These are phyloP conservation scores for Promerops cafer DNA, from an alignment of 2,113 vertebrate genomes.

Conservation along the genomic window DNA sequence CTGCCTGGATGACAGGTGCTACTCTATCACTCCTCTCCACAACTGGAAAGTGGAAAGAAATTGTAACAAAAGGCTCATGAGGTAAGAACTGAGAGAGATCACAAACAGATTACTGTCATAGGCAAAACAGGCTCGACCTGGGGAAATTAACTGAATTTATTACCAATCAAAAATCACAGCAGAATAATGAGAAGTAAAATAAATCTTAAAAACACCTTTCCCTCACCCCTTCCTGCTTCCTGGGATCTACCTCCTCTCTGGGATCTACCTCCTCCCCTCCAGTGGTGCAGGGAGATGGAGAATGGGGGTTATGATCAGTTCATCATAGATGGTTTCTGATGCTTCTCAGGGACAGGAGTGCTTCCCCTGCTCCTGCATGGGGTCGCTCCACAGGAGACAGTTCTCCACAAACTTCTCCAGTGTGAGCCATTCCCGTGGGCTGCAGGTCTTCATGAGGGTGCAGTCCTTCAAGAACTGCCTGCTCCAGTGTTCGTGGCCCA, in stretches of 20 bases:
- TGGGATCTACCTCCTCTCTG: background rate
- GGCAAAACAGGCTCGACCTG: fast-evolving
- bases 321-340: background rate
- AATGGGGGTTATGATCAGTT: background rate
- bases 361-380: background rate
- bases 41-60: background rate
- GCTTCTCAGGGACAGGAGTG: background rate
- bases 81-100: background rate
- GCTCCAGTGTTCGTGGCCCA: background rate
- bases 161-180: background rate
- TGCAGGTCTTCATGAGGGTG: background rate
- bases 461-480: background rate
- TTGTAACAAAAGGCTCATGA: background rate
- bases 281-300: background rate
- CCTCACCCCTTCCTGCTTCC: background rate
- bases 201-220: background rate
- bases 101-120: background rate
- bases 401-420: background rate
- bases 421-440: background rate
- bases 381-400: background rate
- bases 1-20: background rate
- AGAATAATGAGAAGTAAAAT: background rate
- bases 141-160: background rate
- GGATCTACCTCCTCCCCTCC: background rate
- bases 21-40: background rate